A percentile compares a stretch with the other conserved stretches of the same genome.
phyloP scores from a whole-genome alignment of 2,113 vertebrate species.

The Phodopus roborovskii region DNA sequence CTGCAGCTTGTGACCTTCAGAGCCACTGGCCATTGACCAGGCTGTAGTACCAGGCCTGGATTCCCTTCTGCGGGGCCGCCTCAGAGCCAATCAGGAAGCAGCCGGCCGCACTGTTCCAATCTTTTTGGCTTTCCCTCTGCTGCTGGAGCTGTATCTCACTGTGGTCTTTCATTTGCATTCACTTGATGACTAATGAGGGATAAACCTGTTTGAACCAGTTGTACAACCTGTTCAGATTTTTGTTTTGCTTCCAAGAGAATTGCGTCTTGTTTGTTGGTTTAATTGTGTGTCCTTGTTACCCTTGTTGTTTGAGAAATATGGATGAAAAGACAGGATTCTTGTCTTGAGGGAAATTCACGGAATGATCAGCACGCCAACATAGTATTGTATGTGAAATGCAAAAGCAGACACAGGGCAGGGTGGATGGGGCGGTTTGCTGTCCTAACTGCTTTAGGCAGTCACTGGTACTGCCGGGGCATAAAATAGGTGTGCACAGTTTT shows the following conservation, averaged over 20 bases:
- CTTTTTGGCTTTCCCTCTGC: neutral
- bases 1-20: neutral
- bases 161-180: neutral
- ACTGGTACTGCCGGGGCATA: rapidly evolving
- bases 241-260: constrained; percentile 16
- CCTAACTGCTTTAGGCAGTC: neutral
- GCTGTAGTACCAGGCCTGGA: neutral
- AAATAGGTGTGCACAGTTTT: neutral
- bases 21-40: neutral
- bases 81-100: neutral
- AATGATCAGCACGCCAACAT: neutral
- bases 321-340: constrained; percentile 27
- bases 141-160: neutral
- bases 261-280: neutral
- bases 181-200: constrained; percentile 42
- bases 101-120: neutral
- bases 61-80: neutral
- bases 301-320: neutral
- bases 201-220: constrained; percentile 65
- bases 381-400: neutral
- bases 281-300: neutral
- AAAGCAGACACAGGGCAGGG: neutral
- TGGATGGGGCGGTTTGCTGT: neutral
- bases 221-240: constrained; percentile 55
- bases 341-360: neutral